These are phyloP conservation scores for Caenorhabditis doughertyi DNA, from an alignment of 2,888 invertebrate genomes.

Conservation along the genomic window DNA sequence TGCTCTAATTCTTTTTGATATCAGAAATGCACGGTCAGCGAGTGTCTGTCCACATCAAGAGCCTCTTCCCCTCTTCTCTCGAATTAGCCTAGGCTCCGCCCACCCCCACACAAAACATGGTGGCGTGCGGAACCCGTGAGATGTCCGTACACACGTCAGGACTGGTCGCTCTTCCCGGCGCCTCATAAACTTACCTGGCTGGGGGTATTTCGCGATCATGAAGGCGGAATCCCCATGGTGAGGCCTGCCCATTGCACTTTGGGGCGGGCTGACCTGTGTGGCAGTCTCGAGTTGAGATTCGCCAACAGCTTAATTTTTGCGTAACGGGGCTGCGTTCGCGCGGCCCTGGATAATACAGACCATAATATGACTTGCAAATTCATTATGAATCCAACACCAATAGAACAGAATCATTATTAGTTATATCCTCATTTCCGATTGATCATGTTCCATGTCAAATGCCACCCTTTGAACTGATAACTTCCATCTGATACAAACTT, in stretches of 20 bases:
- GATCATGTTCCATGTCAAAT: slow-evolving; percentile 39
- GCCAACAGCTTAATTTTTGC: slow-evolving; percentile 82
- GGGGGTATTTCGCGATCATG: slow-evolving; percentile 88
- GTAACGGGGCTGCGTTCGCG: slow-evolving; percentile 83
- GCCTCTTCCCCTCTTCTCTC: background rate
- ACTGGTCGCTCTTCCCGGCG: slow-evolving; percentile 83
- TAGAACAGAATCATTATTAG: background rate
- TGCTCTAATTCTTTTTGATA: too few relatives aligned
- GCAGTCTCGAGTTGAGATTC: slow-evolving; percentile 87
- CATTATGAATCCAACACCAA: background rate
- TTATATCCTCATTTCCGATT: slow-evolving; percentile 8
- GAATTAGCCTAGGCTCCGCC: slow-evolving; percentile 3
- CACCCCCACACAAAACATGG: slow-evolving; percentile 14
- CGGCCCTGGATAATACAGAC: slow-evolving; percentile 78
- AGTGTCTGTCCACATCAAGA: background rate
- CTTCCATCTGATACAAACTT: slow-evolving; percentile 53
- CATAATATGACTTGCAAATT: too few relatives aligned
- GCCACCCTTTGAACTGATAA: slow-evolving; percentile 48
- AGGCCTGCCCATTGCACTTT: slow-evolving; percentile 88
- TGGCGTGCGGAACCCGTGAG: slow-evolving; percentile 15
- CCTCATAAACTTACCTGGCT: slow-evolving; percentile 87
- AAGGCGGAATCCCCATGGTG: slow-evolving; percentile 88
- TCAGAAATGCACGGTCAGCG: too few relatives aligned
- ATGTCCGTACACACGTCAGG: slow-evolving; percentile 6
- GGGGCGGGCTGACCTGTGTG: slow-evolving; percentile 88